Conservation (phyloP, 2,888 invertebrate genomes). For the Macrosoma leucophasiata region DNA sequence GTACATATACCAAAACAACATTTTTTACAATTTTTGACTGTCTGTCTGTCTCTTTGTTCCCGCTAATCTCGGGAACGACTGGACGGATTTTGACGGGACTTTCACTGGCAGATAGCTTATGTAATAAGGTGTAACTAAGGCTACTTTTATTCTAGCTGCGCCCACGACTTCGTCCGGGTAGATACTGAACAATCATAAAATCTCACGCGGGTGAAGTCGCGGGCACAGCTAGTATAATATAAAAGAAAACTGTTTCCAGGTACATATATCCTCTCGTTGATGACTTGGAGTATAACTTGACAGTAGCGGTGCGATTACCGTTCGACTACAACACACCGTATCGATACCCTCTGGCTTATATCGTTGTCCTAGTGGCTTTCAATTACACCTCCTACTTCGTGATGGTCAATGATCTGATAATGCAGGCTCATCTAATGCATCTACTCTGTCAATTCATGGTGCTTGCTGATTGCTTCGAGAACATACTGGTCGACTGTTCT, state of each 20-base stretch:
- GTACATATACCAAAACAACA: too few species aligned
- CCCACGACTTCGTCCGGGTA: too few species aligned
- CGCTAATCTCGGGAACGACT: too few species aligned
- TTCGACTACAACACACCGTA: slow-evolving; percentile 36
- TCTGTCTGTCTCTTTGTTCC: too few species aligned
- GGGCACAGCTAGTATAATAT: too few species aligned
- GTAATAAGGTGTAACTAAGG: too few species aligned
- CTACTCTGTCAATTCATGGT: slow-evolving; percentile 50
- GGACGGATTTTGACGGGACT: too few species aligned
- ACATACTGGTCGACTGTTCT: slow-evolving; percentile 40
- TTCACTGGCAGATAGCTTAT: too few species aligned
- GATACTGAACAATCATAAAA: too few species aligned
- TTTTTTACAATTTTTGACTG: too few species aligned
- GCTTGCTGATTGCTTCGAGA: slow-evolving; percentile 47
- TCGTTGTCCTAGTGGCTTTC: slow-evolving; percentile 37
- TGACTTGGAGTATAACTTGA: slow-evolving; percentile 51
- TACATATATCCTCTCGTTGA: slow-evolving; percentile 48
- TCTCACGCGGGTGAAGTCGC: too few species aligned
- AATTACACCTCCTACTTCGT: slow-evolving; percentile 45
- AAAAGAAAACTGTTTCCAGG: slow-evolving; percentile 47
- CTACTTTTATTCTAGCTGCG: too few species aligned
- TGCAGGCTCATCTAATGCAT: slow-evolving; percentile 51
- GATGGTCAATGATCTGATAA: slow-evolving; percentile 49
- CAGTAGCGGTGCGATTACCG: slow-evolving; percentile 42
- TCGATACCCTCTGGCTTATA: slow-evolving; percentile 38